Conservation (phyloP, 1,140 invertebrate genomes). For the Cardiocondyla obscurior region DNA sequence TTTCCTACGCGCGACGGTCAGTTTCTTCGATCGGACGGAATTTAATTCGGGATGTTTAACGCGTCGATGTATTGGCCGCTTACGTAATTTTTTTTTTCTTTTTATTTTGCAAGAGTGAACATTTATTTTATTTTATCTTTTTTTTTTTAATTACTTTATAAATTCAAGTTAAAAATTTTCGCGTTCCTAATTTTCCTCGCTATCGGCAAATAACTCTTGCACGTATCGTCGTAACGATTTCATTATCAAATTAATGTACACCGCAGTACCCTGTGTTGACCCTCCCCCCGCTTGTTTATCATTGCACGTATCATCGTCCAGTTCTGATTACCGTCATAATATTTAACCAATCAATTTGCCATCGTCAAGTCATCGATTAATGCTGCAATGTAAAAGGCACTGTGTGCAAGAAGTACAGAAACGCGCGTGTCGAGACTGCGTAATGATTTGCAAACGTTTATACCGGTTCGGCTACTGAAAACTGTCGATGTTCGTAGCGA, state of each 20-base stretch:
- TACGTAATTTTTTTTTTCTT: background rate
- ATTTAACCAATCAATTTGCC: slow-evolving; percentile 6
- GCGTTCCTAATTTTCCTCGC: background rate
- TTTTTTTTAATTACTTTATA: too few species aligned
- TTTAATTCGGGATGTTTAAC: background rate
- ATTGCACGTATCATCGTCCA: background rate
- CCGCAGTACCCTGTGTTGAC: background rate
- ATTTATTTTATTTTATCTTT: background rate
- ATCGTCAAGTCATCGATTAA: background rate
- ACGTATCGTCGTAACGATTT: background rate
- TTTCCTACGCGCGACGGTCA: background rate
- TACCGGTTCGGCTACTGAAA: slow-evolving; percentile 41
- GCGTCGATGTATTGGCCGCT: background rate
- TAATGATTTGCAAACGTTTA: slow-evolving; percentile 4
- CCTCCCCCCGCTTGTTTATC: background rate
- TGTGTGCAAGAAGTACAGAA: background rate
- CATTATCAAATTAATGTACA: background rate
- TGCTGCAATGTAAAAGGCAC: background rate
- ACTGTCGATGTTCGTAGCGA: slow-evolving; percentile 49
- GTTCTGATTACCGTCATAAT: slow-evolving; percentile 17
- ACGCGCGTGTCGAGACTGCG: slow-evolving; percentile 27
- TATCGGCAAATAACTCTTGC: background rate
- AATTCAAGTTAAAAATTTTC: background rate
- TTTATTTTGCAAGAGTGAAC: background rate
- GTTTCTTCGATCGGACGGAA: background rate